Base-by-base conservation (phyloP, 1,140 invertebrate species). In the Lepidurus arcticus region DNA sequence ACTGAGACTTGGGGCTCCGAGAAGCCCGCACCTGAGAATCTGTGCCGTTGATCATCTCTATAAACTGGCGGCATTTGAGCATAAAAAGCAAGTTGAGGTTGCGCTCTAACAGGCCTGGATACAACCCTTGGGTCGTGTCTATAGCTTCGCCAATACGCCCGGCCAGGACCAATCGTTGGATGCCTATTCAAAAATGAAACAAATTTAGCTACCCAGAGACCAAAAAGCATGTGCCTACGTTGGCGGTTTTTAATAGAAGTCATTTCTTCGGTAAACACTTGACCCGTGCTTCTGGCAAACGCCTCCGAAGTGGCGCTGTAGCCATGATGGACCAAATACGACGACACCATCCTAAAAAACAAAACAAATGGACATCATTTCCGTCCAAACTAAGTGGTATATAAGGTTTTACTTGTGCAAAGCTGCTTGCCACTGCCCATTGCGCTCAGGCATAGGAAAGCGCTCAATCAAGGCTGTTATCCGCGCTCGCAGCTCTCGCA, bases 241-340 rank as follows among this genome's bases (percentile, higher is more conserved):
- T 98, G 96, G 88, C 97, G 91, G 88, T 97, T 98, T 88, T 95
- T 96, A 82, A 98, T 98, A 73, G 96, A 98, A 79, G 91, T 89
- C 79, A 98, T 88, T 85, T 98, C 96, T 88, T 98, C 97, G 81
- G 93, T 90, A 84, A 98, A 94, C 80, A 90, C 88, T 87, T 97
- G 94, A 79, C 92, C 92, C 79, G 97, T 98, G 83, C 92, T 92
- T 83, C 91, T 90, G 81, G 94, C 92, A 87, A 98, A 98, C n/a
- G 95, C 92, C 88, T 98, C 95, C 78, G 97, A 96, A 81, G 97
- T 96, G 81, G 93, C 91, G 89, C 94, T 97, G 85, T 97, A 98
- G 73, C 97, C 97, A 86, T 98, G 95, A 87, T 98, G 97, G 80
- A 98, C 94, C 82, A 99, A 89, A 88, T 98, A 99, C 75, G 96